A percentile compares a stretch with the other conserved stretches of the same genome.
Evolutionary conservation across 2,888 invertebrate genomes (phyloP).

Genomic region (Acleris emargana): DNA sequence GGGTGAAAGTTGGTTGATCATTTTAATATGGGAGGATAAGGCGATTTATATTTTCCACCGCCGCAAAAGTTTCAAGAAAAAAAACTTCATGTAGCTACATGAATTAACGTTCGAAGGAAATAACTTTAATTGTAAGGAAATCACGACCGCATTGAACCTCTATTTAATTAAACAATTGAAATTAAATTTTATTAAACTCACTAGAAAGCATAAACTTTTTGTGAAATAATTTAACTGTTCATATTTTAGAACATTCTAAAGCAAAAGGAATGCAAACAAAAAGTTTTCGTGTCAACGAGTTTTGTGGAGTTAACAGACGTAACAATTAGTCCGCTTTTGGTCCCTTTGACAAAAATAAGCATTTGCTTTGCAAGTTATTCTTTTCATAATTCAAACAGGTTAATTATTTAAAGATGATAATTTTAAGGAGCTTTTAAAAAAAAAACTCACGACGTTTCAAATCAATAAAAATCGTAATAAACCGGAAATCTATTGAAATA

Average conservation of each 20-base stretch:
- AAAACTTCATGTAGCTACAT: neutral
- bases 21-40: constrained; percentile 10
- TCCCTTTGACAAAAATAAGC: constrained; percentile 10
- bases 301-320: constrained; percentile 1
- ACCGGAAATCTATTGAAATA: too few species aligned
- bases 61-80: neutral
- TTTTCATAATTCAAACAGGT: neutral
- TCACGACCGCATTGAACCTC: neutral
- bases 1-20: constrained; percentile 7
- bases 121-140: too few species aligned
- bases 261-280: constrained; percentile 6
- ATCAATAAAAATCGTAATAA: too few species aligned
- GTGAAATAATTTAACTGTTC: constrained; percentile 4
- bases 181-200: neutral
- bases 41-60: neutral
- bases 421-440: too few species aligned
- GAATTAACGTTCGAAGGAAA: too few species aligned
- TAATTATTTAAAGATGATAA: neutral
- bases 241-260: neutral
- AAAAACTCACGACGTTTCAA: too few species aligned
- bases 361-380: neutral
- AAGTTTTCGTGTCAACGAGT: constrained; percentile 26
- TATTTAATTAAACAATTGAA: neutral
- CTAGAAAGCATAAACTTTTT: neutral
- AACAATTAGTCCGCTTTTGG: constrained; percentile 19